Percentiles rank a stretch among this genome's conserved stretches.
Conservation (phyloP, 23 tunicate species). For the Diplosoma virens region DNA sequence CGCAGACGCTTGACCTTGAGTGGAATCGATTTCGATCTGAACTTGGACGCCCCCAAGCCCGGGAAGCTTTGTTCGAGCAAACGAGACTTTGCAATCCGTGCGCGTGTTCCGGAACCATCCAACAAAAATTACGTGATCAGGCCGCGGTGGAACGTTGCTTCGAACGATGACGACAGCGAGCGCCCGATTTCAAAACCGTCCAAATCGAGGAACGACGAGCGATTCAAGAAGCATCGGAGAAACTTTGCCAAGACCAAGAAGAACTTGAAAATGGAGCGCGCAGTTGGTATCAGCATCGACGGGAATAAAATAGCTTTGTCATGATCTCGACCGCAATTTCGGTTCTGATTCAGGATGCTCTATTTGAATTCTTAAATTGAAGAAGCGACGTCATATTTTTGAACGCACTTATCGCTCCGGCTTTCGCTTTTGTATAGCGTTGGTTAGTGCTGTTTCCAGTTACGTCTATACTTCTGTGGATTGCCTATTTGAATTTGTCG, state of each 20-base stretch:
- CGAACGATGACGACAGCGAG: conserved; percentile 53
- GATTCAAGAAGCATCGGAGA: conserved; percentile 80
- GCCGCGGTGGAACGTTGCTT: conserved; percentile 87
- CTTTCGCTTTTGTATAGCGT: too few relatives aligned
- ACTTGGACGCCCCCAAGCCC: conserved; percentile 30
- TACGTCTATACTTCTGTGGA: too few relatives aligned
- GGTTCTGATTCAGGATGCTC: too few relatives aligned
- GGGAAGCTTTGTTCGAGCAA: conserved; percentile 86
- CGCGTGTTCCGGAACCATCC: conserved; percentile 94
- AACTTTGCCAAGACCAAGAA: conserved; percentile 76
- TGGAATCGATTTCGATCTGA: conserved; percentile 1
- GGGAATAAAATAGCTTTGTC: conserved; percentile 82
- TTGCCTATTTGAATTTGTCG: too few relatives aligned
- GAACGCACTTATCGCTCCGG: too few relatives aligned
- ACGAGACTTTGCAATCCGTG: conserved; percentile 92
- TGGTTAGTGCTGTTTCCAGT: too few relatives aligned
- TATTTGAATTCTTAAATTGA: too few relatives aligned
- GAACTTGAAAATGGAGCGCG: conserved; percentile 71
- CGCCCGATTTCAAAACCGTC: conserved; percentile 22
- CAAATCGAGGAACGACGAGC: conserved; percentile 69
- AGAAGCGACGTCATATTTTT: too few relatives aligned
- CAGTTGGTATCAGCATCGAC: conserved; percentile 85
- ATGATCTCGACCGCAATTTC: not conserved
- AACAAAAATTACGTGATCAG: conserved; percentile 94
- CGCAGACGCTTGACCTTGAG: conserved; percentile 66